Conservation (phyloP, 2,113 vertebrate species). For the Ginglymostoma cirratum region DNA sequence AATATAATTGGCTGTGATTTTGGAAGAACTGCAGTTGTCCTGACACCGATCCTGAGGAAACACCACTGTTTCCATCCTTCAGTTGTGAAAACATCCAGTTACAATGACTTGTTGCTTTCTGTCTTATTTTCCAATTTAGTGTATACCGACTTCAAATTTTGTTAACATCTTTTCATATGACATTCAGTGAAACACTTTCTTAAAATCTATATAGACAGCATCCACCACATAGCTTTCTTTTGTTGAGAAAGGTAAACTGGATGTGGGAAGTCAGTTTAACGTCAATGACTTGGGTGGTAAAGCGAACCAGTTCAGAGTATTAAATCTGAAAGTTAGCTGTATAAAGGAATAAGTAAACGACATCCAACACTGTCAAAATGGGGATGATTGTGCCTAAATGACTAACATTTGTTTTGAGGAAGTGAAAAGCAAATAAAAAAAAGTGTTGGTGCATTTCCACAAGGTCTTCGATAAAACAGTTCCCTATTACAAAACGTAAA, state of each 20-base stretch:
- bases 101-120: not conserved
- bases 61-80: not conserved
- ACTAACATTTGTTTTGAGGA: not conserved
- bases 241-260: not conserved
- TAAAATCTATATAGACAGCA: too few relatives aligned
- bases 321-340: not conserved
- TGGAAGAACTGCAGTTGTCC: not conserved
- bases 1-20: not conserved
- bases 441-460: not conserved
- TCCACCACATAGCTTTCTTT: not conserved
- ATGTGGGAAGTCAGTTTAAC: not conserved
- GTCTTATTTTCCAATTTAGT: not conserved
- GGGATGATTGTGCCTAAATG: not conserved
- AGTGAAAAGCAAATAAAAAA: not conserved
- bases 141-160: not conserved
- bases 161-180: not conserved
- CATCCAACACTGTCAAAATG: not conserved
- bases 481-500: not conserved
- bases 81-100: not conserved
- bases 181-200: not conserved
- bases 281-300: not conserved
- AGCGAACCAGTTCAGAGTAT: not conserved
- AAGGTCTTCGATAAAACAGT: not conserved
- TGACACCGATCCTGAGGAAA: not conserved
- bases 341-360: not conserved